A percentile compares a stretch with the other conserved stretches of the same genome.
These are phyloP conservation scores for Platygyra sinensis DNA, from an alignment of 64 coral and sea anemone species.

Conservation along the genomic window DNA sequence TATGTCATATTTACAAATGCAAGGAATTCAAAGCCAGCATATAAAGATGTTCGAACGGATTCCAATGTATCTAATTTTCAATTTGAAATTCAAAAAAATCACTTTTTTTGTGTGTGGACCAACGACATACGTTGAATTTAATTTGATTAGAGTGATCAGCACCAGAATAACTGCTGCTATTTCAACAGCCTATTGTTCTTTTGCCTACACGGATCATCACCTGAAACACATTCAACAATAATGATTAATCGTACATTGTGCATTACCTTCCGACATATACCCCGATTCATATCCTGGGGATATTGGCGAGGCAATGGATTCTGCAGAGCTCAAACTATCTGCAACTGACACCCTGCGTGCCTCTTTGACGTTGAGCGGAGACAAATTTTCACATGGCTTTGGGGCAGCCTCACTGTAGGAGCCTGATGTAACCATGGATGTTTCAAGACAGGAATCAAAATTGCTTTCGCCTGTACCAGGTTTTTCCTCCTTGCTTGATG, in stretches of 20 bases:
- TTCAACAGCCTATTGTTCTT: no score
- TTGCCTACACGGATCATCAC: no score
- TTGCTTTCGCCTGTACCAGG: background rate
- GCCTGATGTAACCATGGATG: background rate
- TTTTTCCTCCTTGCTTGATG: background rate
- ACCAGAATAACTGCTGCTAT: no score
- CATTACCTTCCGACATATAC: slow-evolving; percentile 17
- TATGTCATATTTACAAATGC: no score
- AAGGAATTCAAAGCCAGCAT: no score
- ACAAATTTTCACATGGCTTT: background rate
- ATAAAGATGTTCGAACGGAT: no score
- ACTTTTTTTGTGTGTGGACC: no score
- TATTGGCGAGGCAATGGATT: slow-evolving; percentile 4
- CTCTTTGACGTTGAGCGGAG: slow-evolving; percentile 4
- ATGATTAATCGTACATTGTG: background rate
- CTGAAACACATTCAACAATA: background rate
- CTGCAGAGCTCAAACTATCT: slow-evolving; percentile 33
- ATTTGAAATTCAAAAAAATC: no score
- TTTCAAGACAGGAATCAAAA: background rate
- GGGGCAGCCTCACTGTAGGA: background rate
- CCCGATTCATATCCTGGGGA: slow-evolving; percentile 38
- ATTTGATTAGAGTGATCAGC: no score
- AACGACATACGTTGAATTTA: no score
- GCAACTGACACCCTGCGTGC: background rate
- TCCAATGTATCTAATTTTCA: no score